Conservation (phyloP, 1,140 invertebrate genomes). For the Phthorimaea operculella region DNA sequence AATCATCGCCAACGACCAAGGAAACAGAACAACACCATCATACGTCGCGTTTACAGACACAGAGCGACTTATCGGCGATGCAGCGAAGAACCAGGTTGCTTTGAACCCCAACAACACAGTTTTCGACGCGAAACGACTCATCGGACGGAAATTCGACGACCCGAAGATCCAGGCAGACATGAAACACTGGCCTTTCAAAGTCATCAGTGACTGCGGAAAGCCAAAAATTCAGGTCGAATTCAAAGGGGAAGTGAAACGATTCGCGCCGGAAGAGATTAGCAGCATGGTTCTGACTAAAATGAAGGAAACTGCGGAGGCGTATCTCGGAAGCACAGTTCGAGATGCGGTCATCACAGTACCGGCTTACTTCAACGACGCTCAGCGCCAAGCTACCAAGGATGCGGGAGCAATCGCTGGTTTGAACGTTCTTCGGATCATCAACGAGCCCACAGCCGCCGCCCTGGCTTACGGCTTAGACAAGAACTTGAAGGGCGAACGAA, state of each 20-base stretch:
- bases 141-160: constrained; percentile 2
- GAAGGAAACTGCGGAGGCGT: constrained; percentile 8
- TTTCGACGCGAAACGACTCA: constrained; percentile 3
- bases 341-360: constrained; percentile 4
- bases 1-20: constrained; percentile 56
- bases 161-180: constrained; percentile 1
- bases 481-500: constrained; percentile 3
- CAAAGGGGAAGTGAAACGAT: background rate
- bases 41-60: background rate
- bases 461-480: background rate
- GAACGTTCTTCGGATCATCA: too few relatives aligned
- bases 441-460: background rate
- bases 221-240: background rate
- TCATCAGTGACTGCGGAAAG: background rate
- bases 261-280: constrained; percentile 4
- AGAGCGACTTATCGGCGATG: background rate
- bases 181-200: constrained; percentile 3
- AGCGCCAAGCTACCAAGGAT: background rate
- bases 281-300: background rate
- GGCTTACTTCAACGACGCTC: constrained; percentile 5
- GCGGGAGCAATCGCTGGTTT: too few relatives aligned
- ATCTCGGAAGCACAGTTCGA: background rate
- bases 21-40: background rate
- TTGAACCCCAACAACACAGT: constrained; percentile 4
- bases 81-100: background rate